Evolutionary conservation across 2,888 invertebrate genomes (phyloP).

Genomic region (Drosophila phalerata): DNA sequence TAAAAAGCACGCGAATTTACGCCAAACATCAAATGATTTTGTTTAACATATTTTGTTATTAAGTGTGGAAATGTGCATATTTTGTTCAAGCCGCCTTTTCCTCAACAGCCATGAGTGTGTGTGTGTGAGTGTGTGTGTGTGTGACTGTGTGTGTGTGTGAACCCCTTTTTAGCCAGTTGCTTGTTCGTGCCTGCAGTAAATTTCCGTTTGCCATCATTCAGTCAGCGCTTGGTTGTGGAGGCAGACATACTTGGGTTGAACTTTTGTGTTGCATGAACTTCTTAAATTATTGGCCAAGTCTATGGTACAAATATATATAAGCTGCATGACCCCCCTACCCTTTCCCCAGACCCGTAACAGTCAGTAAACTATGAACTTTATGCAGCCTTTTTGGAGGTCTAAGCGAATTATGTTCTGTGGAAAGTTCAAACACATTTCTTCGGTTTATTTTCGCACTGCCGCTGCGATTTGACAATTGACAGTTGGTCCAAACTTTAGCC

Average conservation of each 20-base stretch:
- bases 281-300: conserved; percentile 76
- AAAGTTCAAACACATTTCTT: conserved; percentile 64
- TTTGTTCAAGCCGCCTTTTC: conserved; percentile 47
- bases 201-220: conserved; percentile 78
- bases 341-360: neutral
- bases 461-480: conserved; percentile 71
- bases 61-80: conserved; percentile 82
- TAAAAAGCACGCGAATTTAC: conserved; percentile 51
- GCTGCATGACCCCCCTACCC: conserved; percentile 42
- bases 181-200: conserved; percentile 79
- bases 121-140: neutral
- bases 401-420: conserved; percentile 67
- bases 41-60: conserved; percentile 81
- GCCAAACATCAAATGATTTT: conserved; percentile 79
- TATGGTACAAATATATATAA: conserved; percentile 48
- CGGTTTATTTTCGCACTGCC: conserved; percentile 42
- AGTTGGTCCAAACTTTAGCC: conserved; percentile 65
- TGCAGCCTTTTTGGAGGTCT: conserved; percentile 28
- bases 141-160: conserved; percentile 6
- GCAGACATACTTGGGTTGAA: conserved; percentile 72
- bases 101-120: neutral
- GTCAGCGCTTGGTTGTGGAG: conserved; percentile 30
- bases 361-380: conserved; percentile 27
- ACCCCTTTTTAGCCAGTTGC: conserved; percentile 29
- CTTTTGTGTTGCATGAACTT: conserved; percentile 79